These are phyloP conservation scores for Cyclina sinensis DNA, from an alignment of 1,140 invertebrate species.

Conservation along the genomic window DNA sequence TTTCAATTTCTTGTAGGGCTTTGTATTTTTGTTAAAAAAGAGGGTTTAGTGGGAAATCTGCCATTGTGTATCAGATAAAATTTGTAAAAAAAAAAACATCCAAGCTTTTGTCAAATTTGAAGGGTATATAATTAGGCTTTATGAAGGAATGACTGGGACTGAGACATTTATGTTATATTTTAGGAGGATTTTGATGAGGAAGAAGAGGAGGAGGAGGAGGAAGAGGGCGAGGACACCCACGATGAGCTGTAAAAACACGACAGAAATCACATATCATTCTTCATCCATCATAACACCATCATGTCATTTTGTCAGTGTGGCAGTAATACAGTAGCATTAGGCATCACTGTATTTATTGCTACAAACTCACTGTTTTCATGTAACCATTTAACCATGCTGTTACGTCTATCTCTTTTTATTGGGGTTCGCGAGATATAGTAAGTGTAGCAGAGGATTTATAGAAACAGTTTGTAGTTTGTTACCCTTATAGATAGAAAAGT, in stretches of 20 bases:
- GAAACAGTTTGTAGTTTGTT: background rate
- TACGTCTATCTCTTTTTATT: background rate
- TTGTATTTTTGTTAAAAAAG: too few relatives aligned
- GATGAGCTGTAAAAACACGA: conserved; percentile 81
- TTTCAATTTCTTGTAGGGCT: too few relatives aligned
- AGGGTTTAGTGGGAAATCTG: too few relatives aligned
- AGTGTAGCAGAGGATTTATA: background rate
- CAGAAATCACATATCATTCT: too few relatives aligned
- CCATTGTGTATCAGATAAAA: too few relatives aligned
- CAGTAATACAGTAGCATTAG: background rate
- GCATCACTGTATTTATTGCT: background rate
- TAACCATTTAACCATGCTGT: background rate
- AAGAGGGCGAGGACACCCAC: conserved; percentile 73
- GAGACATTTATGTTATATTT: too few relatives aligned
- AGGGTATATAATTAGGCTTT: too few relatives aligned
- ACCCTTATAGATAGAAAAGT: too few relatives aligned
- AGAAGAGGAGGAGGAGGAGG: conserved; percentile 81
- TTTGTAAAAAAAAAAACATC: too few relatives aligned
- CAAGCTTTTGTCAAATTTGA: too few relatives aligned
- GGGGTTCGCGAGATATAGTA: background rate
- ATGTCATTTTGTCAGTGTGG: background rate
- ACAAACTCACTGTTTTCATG: background rate
- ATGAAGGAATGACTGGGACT: too few relatives aligned
- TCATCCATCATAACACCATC: background rate
- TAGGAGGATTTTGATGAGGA: conserved; percentile 73